These are phyloP conservation scores for Gallirallus australis DNA, from an alignment of 2,797 vertebrate species.

Conservation along the genomic window DNA sequence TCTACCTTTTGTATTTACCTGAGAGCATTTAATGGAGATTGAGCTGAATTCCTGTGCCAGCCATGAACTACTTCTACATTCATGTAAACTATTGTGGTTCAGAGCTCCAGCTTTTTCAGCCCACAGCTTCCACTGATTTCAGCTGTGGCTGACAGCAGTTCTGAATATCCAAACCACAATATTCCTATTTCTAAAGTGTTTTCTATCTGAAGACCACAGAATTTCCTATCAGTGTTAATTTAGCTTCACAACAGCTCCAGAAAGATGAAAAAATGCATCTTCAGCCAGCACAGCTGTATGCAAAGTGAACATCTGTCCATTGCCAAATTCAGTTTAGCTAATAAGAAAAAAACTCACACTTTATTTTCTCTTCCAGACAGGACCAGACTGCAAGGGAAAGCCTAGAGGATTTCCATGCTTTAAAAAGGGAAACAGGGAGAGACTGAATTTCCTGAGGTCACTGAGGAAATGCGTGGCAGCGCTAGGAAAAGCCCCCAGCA, in stretches of 20 bases:
- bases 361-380: conserved; percentile 45
- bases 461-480: fast-evolving
- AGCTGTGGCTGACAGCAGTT: conserved; percentile 37
- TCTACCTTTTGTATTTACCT: conserved; percentile 1
- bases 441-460: conserved; percentile 34
- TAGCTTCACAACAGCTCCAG: conserved; percentile 28
- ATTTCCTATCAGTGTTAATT: conserved; percentile 45
- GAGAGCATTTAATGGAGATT: background rate
- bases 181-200: conserved; percentile 25
- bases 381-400: conserved; percentile 33
- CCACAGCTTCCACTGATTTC: conserved; percentile 21
- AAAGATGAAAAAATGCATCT: conserved; percentile 43
- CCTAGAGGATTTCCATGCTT: conserved; percentile 45
- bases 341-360: background rate
- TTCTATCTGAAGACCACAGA: conserved; percentile 33
- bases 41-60: background rate
- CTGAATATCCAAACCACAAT: conserved; percentile 14
- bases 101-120: conserved; percentile 15
- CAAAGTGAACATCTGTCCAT: conserved; percentile 73
- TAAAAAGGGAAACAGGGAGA: conserved; percentile 52
- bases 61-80: background rate
- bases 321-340: conserved; percentile 62
- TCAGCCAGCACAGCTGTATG: conserved; percentile 72
- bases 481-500: background rate
- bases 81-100: background rate